Base-by-base conservation (phyloP, 2,113 vertebrate species). In the Dicentrarchus labrax region DNA sequence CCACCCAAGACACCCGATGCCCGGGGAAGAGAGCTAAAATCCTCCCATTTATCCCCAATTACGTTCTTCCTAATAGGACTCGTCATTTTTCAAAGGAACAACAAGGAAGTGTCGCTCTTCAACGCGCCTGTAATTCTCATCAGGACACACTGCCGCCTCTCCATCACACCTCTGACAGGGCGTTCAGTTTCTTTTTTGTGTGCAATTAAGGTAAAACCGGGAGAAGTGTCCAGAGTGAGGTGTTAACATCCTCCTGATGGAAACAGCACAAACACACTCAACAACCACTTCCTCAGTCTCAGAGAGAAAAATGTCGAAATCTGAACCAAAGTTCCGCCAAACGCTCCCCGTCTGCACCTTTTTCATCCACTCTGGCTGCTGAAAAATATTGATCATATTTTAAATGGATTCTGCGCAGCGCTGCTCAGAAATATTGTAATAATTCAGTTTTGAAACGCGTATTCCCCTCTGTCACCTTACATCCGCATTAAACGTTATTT, bases 1-100 rank as follows among this genome's bases (percentile, higher is more conserved):
- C 77, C 86, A 66, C 78, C 36, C 72, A 82, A 66, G 83, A 78
- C 70, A 78, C 59, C 72, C 65, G 76, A 85, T 73, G 36, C 64
- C 68, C 19, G 9, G 22, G 3, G 12, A 19, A 21, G 11, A 70
- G 15, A 72, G 50, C 74, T 13, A 4, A 76, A 72, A 60, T 43
- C 17, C 30, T 17, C 61, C 36, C 16, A 36, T 83, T 66, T 70
- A 66, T 56, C 62, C 48, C 45, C 67, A 59, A 38, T 72, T 72
- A 57, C 21, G 17, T 41, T n/a, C 36, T 30, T 30, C 39, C 24
- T 54, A 21, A 48, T 48, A 56, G 11, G 36, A 47, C n/a, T 6
- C 41, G 30, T 51, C 51, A 5, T 24, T 57, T 43, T 39, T 19
- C 59, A 24, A 45, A 22, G n/a, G 4, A 59, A 17, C 41, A 53